These are phyloP conservation scores for Amorpha juglandis DNA, from an alignment of 2,888 invertebrate species.

Conservation along the genomic window DNA sequence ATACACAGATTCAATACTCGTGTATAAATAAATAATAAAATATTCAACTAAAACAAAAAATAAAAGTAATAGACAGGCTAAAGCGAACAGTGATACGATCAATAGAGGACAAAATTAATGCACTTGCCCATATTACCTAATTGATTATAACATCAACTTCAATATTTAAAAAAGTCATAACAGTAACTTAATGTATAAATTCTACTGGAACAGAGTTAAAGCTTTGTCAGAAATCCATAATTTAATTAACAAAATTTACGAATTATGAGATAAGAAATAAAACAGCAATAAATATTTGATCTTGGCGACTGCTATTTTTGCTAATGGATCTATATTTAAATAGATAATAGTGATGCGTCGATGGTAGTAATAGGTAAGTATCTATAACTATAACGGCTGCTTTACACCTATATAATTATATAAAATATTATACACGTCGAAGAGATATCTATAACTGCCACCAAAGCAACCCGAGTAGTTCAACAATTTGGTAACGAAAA, in stretches of 20 bases:
- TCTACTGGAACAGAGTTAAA: constrained; percentile 85
- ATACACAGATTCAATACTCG: constrained; percentile 63
- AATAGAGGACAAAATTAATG: constrained; percentile 82
- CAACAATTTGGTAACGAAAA: constrained; percentile 84
- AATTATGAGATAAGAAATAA: constrained; percentile 79
- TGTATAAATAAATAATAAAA: constrained; percentile 84
- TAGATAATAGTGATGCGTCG: constrained; percentile 61
- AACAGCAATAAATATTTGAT: constrained; percentile 84
- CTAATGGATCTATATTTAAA: constrained; percentile 59
- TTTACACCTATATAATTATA: constrained; percentile 37
- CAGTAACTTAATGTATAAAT: constrained; percentile 82
- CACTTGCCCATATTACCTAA: constrained; percentile 83
- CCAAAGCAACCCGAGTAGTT: constrained; percentile 77
- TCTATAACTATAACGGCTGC: constrained; percentile 38
- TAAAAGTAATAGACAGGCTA: constrained; percentile 76
- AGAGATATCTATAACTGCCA: constrained; percentile 71
- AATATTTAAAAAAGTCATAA: constrained; percentile 81
- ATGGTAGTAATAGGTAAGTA: constrained; percentile 59
- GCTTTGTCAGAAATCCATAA: constrained; percentile 83
- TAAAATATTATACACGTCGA: constrained; percentile 46
- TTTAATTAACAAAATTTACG: constrained; percentile 82
- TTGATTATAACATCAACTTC: constrained; percentile 84
- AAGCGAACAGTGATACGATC: constrained; percentile 81
- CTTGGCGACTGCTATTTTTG: constrained; percentile 71
- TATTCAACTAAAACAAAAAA: constrained; percentile 83